Conservation (phyloP, 35 echinoderm and acorn worm genomes). For the Ptychodera flava region DNA sequence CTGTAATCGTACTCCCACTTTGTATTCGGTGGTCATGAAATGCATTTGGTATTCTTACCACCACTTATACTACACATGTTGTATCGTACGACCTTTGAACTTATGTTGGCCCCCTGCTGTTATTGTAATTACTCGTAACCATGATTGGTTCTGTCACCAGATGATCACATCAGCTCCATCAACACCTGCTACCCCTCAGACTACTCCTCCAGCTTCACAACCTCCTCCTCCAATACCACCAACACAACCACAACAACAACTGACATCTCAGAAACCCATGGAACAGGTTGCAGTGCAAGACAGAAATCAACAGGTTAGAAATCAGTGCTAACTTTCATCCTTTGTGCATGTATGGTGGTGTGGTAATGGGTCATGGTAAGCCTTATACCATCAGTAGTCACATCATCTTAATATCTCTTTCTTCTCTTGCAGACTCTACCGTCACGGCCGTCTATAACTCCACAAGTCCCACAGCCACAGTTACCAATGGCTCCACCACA, state of each 20-base stretch:
- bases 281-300: background rate
- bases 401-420: too few relatives aligned
- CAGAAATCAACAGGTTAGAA: background rate
- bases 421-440: too few relatives aligned
- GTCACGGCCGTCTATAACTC: too few relatives aligned
- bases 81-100: too few relatives aligned
- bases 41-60: too few relatives aligned
- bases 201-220: background rate
- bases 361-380: background rate
- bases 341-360: background rate
- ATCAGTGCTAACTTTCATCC: background rate
- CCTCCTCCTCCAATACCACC: background rate
- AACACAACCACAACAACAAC: background rate
- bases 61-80: too few relatives aligned
- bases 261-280: background rate
- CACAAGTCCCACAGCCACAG: too few relatives aligned
- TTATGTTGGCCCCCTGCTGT: too few relatives aligned
- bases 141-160: background rate
- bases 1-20: too few relatives aligned
- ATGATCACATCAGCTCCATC: background rate
- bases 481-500: background rate
- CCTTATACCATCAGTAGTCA: too few relatives aligned
- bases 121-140: too few relatives aligned
- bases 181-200: background rate
- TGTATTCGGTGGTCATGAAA: too few relatives aligned